A percentile compares a stretch with the other conserved stretches of the same genome.
phyloP scores from a whole-genome alignment of 2,888 invertebrate genomes.

The Bellardia pandia region DNA sequence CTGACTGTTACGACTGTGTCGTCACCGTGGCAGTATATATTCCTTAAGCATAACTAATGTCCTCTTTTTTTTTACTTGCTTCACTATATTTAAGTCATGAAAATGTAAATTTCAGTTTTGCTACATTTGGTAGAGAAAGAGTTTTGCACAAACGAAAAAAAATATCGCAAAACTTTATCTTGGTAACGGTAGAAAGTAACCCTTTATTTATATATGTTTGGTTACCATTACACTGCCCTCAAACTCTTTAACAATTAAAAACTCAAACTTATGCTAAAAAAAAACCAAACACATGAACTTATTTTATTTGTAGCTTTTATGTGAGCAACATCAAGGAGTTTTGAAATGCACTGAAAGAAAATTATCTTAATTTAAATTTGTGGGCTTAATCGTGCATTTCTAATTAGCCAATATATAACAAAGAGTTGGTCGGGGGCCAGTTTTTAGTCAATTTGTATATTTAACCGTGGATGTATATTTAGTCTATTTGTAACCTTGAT shows the following conservation, averaged over 20 bases:
- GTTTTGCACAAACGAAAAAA: constrained; percentile 48
- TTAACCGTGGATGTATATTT: no score
- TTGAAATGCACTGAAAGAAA: constrained; percentile 28
- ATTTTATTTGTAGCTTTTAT: constrained; percentile 43
- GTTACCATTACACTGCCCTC: constrained; percentile 31
- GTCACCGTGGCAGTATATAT: constrained; percentile 75
- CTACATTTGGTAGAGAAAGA: constrained; percentile 57
- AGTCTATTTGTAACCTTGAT: no score
- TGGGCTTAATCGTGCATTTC: no score
- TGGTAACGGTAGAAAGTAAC: constrained; percentile 58
- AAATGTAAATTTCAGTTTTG: constrained; percentile 70
- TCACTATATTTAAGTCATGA: constrained; percentile 52
- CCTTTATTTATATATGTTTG: constrained; percentile 51
- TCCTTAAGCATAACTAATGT: constrained; percentile 83
- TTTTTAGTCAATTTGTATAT: no score
- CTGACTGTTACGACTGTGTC: constrained; percentile 69
- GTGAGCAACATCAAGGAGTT: constrained; percentile 48
- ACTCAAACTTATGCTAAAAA: constrained; percentile 46
- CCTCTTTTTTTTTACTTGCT: constrained; percentile 73
- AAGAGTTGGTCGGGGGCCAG: no score
- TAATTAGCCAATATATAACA: no score
- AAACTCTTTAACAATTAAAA: constrained; percentile 25
- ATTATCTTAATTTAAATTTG: no score
- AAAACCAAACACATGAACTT: constrained; percentile 22
- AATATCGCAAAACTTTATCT: constrained; percentile 63